Evolutionary conservation across 2,113 vertebrate genomes (phyloP), one percentile per base, ranked within the genome.

Genomic region (Callionymus lyra): DNA sequence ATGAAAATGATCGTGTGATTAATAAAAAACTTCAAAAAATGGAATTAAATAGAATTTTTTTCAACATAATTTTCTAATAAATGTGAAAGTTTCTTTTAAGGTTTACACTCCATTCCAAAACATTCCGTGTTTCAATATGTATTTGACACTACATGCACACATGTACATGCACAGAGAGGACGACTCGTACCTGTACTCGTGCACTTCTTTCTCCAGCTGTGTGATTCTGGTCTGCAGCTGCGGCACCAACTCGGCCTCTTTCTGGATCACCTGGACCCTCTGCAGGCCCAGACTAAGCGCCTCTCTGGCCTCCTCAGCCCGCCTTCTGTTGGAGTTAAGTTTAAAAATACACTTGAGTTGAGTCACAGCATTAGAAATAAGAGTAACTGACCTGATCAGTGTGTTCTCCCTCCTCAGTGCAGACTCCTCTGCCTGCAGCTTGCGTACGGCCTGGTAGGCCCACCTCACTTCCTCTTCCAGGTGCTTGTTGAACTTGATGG

Each of bases 391-490:
- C 80, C 77, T 82, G 59, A 88, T 84, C 38, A 72, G 63, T 12
- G 37, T 10, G n/a, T 81, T 84, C 58, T 84, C 81, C 44, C 60
- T 80, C 49, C 76, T 70, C 44, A 85, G 57, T 0, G 59, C 54
- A 1, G 49, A 62, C 31, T 81, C 63, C 33, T 31, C 34, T 33
- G 44, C 55, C 12, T 79, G 78, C 51, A 81, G 66, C 31, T 54
- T 73, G 12, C 52, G 55, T 10, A 77, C 76, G 44, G 82, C 71
- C 34, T 65, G 56, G 36, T 79, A 80, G 0, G 80, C 74, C 64
- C 56, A 74, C 1, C 52, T 56, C 46, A 87, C 64, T 66, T 86
- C 85, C 69, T 79, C 77, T 63, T 87, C 86, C 74, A 87, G 42
- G 12, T 61, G 58, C 55, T 70, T 44, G 21, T 77, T 86, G 59